Percentiles rank a stretch among this genome's conserved stretches.
Evolutionary conservation across 1,140 invertebrate species (phyloP).

Genomic region (Drosophila elegans): DNA sequence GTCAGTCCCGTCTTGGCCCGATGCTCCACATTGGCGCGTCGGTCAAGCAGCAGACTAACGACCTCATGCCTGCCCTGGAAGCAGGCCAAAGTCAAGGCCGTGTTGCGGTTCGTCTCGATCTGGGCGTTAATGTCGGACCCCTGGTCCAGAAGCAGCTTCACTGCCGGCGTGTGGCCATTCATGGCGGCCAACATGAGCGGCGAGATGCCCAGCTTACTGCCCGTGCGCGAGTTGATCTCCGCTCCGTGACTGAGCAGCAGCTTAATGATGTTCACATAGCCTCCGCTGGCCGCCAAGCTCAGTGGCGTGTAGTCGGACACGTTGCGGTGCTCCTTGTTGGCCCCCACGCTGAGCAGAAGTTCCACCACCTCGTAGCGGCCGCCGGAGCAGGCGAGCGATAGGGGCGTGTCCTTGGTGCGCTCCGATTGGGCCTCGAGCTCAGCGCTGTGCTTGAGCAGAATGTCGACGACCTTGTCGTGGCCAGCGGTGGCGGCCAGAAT

Average conservation of each 20-base stretch:
- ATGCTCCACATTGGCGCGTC: slow-evolving; percentile 99
- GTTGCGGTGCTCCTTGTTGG: slow-evolving; percentile 99
- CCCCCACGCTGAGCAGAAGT: slow-evolving; percentile 93
- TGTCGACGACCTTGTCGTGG: slow-evolving; percentile 97
- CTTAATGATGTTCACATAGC: slow-evolving; percentile 99
- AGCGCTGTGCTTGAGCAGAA: slow-evolving; percentile 95
- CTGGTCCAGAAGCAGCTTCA: slow-evolving; percentile 96
- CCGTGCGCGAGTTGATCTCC: slow-evolving; percentile 99
- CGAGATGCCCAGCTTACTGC: slow-evolving; percentile 98
- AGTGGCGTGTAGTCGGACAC: slow-evolving; percentile 99
- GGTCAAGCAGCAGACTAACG: slow-evolving; percentile 96
- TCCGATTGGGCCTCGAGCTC: slow-evolving; percentile 99
- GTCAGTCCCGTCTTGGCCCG: slow-evolving; percentile 99
- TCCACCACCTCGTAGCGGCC: slow-evolving; percentile 99
- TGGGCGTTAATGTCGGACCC: slow-evolving; percentile 99
- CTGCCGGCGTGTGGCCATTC: slow-evolving; percentile 98
- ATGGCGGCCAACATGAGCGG: slow-evolving; percentile 99
- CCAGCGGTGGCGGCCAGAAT: slow-evolving; percentile 98
- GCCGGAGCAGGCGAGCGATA: slow-evolving; percentile 98
- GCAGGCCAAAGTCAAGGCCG: slow-evolving; percentile 98
- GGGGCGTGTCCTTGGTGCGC: slow-evolving; percentile 98
- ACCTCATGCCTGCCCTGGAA: slow-evolving; percentile 99
- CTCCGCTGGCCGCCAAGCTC: slow-evolving; percentile 98
- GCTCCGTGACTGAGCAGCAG: slow-evolving; percentile 95
- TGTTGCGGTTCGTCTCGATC: slow-evolving; percentile 99